Evolutionary conservation across 2,888 invertebrate genomes (phyloP).

Genomic region (Cenopis cana): DNA sequence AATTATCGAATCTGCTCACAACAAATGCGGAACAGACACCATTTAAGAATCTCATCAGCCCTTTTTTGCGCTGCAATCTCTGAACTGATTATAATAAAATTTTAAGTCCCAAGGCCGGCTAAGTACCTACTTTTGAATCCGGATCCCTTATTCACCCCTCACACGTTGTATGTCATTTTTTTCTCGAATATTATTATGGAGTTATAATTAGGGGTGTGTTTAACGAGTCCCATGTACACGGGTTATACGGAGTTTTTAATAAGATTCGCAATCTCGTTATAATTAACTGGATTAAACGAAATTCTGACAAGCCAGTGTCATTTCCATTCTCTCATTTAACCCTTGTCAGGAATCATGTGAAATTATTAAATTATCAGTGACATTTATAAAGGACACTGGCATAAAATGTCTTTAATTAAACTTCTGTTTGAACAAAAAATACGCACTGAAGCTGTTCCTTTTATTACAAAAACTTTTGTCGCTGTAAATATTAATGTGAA

Average conservation of each 20-base stretch:
- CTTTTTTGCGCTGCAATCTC: no score
- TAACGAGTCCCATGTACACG: neutral
- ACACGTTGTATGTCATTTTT: no score
- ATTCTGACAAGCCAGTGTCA: slow-evolving; percentile 19
- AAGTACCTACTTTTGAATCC: neutral
- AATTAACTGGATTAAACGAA: slow-evolving; percentile 13
- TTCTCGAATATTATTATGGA: neutral
- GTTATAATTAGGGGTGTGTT: neutral
- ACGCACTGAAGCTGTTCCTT: neutral
- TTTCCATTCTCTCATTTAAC: slow-evolving; percentile 4
- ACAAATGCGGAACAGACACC: no score
- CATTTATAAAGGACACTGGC: slow-evolving; percentile 18
- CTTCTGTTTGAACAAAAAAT: neutral
- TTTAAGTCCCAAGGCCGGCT: neutral
- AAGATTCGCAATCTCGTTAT: slow-evolving; percentile 12
- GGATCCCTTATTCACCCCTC: neutral
- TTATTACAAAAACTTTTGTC: neutral
- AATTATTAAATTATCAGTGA: slow-evolving; percentile 25
- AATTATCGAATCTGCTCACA: no score
- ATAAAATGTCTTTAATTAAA: slow-evolving; percentile 1
- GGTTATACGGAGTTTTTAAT: neutral
- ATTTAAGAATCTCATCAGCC: no score
- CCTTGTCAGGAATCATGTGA: slow-evolving; percentile 17
- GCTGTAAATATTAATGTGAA: neutral
- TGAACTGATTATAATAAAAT: neutral